These are phyloP conservation scores for Melanocharis versteri DNA, from an alignment of 2,113 vertebrate genomes.

Conservation along the genomic window DNA sequence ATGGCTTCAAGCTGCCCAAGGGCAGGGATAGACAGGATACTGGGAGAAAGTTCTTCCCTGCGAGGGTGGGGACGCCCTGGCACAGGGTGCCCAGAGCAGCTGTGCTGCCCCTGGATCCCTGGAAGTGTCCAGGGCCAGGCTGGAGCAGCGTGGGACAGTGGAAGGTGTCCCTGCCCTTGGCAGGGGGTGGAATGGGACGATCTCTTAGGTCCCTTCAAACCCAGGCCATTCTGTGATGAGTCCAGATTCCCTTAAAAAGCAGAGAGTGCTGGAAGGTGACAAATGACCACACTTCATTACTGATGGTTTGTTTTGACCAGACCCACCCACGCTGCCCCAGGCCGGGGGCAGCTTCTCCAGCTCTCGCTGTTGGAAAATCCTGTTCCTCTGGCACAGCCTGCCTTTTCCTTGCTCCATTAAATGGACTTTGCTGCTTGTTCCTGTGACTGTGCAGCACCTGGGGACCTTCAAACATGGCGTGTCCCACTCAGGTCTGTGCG, in stretches of 20 bases:
- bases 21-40: fast-evolving
- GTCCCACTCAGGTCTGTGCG: background rate
- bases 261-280: background rate
- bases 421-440: background rate
- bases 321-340: background rate
- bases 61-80: background rate
- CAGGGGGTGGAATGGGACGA: fast-evolving
- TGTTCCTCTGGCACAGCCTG: background rate
- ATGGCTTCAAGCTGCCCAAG: background rate
- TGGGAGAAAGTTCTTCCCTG: background rate
- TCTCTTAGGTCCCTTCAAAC: fast-evolving
- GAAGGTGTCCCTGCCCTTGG: background rate
- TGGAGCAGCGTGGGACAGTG: background rate
- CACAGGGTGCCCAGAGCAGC: background rate
- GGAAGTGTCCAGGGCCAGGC: fast-evolving
- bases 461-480: no score
- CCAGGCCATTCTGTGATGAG: background rate
- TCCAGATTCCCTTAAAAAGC: background rate
- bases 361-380: background rate
- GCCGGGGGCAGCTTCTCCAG: background rate
- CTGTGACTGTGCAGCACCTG: no score
- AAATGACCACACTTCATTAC: background rate
- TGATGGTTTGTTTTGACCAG: background rate
- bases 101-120: background rate
- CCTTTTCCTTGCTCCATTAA: background rate